phyloP scores from a whole-genome alignment of 2,888 invertebrate genomes.

The Metopia argyrocephala region DNA sequence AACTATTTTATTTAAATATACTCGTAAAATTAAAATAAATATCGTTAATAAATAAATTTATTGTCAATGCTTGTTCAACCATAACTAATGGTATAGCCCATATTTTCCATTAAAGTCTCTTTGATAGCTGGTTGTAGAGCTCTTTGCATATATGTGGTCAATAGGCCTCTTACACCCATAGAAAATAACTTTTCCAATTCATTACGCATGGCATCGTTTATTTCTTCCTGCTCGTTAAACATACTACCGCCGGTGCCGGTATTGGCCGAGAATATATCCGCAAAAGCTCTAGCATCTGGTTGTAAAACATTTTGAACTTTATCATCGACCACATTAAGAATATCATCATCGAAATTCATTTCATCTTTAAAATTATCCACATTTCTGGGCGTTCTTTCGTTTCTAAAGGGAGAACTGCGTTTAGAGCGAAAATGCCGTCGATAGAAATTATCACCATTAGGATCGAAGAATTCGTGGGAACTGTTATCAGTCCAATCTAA shows the following conservation, averaged over 20 bases:
- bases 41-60: background rate
- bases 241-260: slow-evolving; percentile 40
- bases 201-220: slow-evolving; percentile 83
- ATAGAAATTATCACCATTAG: slow-evolving; percentile 69
- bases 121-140: slow-evolving; percentile 91
- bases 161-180: slow-evolving; percentile 87
- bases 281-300: slow-evolving; percentile 76
- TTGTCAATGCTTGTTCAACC: slow-evolving; percentile 80
- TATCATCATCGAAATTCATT: slow-evolving; percentile 73
- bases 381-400: background rate
- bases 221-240: slow-evolving; percentile 78
- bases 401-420: slow-evolving; percentile 58
- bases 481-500: slow-evolving; percentile 39
- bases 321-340: slow-evolving; percentile 72
- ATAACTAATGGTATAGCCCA: slow-evolving; percentile 92
- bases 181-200: slow-evolving; percentile 93
- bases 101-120: slow-evolving; percentile 91
- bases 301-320: slow-evolving; percentile 73
- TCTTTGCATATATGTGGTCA: slow-evolving; percentile 90
- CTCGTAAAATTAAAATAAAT: slow-evolving; percentile 12
- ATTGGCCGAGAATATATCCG: slow-evolving; percentile 70
- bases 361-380: slow-evolving; percentile 65
- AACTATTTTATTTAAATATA: too few species aligned
- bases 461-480: slow-evolving; percentile 50
- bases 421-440: slow-evolving; percentile 67